Conservation (phyloP, 2,797 vertebrate genomes). For the Sebastes jordani region DNA sequence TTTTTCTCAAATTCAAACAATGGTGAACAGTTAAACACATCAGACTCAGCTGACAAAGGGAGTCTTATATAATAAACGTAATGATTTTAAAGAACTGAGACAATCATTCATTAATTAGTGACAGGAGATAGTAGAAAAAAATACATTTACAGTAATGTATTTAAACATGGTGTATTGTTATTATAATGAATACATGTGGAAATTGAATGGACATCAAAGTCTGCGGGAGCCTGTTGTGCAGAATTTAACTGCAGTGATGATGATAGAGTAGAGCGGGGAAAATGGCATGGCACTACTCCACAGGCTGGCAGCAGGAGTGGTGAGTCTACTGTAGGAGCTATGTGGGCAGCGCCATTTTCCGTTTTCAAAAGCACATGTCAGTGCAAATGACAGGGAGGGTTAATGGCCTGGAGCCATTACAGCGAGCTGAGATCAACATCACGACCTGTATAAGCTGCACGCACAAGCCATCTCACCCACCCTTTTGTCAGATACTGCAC, state of each 20-base stretch:
- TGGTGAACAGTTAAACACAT: background rate
- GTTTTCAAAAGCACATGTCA: slow-evolving; percentile 65
- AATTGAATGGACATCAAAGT: slow-evolving; percentile 35
- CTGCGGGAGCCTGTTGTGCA: slow-evolving; percentile 15
- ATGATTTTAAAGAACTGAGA: background rate
- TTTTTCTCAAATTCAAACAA: background rate
- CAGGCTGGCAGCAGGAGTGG: slow-evolving; percentile 49
- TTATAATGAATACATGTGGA: slow-evolving; percentile 16
- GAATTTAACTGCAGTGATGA: slow-evolving; percentile 29
- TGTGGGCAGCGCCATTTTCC: slow-evolving; percentile 61
- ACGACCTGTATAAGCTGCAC: slow-evolving; percentile 40
- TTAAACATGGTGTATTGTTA: slow-evolving; percentile 2
- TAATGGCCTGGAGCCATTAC: slow-evolving; percentile 72
- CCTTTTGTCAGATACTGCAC: slow-evolving; percentile 47
- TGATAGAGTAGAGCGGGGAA: slow-evolving; percentile 32
- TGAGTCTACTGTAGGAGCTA: slow-evolving; percentile 57
- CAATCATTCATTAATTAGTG: slow-evolving; percentile 16
- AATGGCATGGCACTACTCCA: slow-evolving; percentile 48
- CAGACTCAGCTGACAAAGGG: background rate
- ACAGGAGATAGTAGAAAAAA: background rate
- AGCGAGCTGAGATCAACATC: slow-evolving; percentile 60
- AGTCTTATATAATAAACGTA: background rate
- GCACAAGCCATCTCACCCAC: slow-evolving; percentile 26
- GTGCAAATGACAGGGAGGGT: slow-evolving; percentile 52
- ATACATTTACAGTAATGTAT: slow-evolving; percentile 17